These are phyloP conservation scores for Arenaria interpres DNA, from an alignment of 2,113 vertebrate species.

Conservation along the genomic window DNA sequence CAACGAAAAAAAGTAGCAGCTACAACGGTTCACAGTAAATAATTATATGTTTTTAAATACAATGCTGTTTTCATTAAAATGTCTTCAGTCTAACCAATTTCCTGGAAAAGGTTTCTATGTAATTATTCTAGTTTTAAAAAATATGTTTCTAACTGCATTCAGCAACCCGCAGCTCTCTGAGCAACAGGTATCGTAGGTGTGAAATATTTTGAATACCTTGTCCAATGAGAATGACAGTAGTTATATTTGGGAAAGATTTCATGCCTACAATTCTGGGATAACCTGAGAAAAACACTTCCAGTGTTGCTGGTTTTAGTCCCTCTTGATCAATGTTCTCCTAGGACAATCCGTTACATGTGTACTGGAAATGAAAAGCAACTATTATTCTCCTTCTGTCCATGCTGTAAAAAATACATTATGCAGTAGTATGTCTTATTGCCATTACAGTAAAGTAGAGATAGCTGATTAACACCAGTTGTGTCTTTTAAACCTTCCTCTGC, in stretches of 20 bases:
- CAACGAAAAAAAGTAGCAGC: neutral
- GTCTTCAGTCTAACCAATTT: neutral
- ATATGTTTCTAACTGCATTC: slow-evolving; percentile 69
- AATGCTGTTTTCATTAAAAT: neutral
- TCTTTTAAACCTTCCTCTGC: neutral
- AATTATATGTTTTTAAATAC: neutral
- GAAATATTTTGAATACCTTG: slow-evolving; percentile 80
- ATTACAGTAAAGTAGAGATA: neutral
- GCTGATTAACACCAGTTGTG: neutral
- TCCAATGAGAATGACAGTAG: slow-evolving; percentile 79
- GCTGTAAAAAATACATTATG: neutral
- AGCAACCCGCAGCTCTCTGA: slow-evolving; percentile 84
- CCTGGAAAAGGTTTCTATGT: neutral
- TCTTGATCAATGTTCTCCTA: slow-evolving; percentile 78
- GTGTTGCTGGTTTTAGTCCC: slow-evolving; percentile 58
- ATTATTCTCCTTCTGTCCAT: neutral
- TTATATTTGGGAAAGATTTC: slow-evolving; percentile 78
- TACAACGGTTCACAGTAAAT: neutral
- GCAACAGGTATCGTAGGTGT: slow-evolving; percentile 74
- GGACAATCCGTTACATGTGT: slow-evolving; percentile 77
- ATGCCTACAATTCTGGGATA: slow-evolving; percentile 81
- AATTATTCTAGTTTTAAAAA: neutral
- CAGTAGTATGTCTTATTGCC: neutral
- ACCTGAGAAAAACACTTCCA: slow-evolving; percentile 87
- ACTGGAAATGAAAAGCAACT: slow-evolving; percentile 70